A percentile compares a stretch with the other conserved stretches of the same genome.
Evolutionary conservation across 2,888 invertebrate genomes (phyloP).

Genomic region (Oscheius sp.): DNA sequence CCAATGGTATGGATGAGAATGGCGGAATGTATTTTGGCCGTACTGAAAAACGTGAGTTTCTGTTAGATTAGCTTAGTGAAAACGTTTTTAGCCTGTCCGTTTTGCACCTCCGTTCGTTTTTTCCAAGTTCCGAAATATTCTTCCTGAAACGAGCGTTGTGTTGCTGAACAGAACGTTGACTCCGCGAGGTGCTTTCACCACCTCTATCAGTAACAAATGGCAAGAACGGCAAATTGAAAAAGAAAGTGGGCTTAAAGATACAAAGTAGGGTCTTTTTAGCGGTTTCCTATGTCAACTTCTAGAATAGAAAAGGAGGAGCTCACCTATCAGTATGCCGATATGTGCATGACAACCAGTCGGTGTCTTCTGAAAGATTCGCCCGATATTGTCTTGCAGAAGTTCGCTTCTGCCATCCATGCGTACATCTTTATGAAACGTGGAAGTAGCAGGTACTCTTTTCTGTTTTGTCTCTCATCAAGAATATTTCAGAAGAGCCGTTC

Average conservation of each 20-base stretch:
- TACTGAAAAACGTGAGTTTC: not conserved
- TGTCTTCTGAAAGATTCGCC: not conserved
- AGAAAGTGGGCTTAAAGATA: not conserved
- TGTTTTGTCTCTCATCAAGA: too few relatives aligned
- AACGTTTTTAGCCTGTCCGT: too few relatives aligned
- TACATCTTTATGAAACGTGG: not conserved
- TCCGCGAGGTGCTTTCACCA: too few relatives aligned
- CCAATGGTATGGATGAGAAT: conserved; percentile 17
- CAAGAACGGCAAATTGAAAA: not conserved
- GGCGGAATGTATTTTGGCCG: conserved; percentile 10
- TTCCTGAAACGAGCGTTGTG: too few relatives aligned
- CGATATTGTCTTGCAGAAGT: not conserved
- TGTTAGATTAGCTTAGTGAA: not conserved
- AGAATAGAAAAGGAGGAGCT: not conserved
- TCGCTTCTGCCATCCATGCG: not conserved
- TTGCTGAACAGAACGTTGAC: too few relatives aligned
- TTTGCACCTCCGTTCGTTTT: not conserved
- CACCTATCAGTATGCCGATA: conserved; percentile 6
- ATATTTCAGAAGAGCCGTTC: too few relatives aligned
- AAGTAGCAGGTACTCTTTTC: too few relatives aligned
- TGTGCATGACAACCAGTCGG: conserved; percentile 7
- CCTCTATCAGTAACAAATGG: too few relatives aligned
- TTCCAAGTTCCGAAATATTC: not conserved
- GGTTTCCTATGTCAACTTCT: not conserved
- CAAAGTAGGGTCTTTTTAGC: not conserved